Percentiles rank a stretch among this genome's conserved stretches.
These are phyloP conservation scores for Drosophila bocqueti DNA, from an alignment of 1,140 invertebrate species.

Conservation along the genomic window DNA sequence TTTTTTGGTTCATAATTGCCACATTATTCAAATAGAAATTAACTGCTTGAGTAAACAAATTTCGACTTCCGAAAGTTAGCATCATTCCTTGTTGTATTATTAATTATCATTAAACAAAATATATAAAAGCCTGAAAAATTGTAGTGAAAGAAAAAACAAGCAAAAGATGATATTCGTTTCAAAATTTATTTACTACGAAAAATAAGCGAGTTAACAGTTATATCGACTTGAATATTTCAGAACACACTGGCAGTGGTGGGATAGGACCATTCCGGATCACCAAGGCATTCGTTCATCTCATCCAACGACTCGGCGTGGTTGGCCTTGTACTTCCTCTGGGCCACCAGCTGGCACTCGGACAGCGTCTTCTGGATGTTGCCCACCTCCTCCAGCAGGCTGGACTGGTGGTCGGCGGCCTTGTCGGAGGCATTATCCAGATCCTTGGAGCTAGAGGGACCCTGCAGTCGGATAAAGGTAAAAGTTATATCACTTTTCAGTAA, in stretches of 20 bases:
- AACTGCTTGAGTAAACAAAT: too few species aligned
- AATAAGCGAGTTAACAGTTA: not conserved
- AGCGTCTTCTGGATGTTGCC: not conserved
- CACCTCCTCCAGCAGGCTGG: not conserved
- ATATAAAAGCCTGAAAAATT: too few species aligned
- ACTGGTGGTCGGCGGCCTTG: not conserved
- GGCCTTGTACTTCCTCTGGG: slow-evolving; percentile 3
- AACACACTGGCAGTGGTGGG: slow-evolving; percentile 1
- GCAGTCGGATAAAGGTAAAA: too few species aligned
- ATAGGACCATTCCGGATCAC: slow-evolving; percentile 12
- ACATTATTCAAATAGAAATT: too few species aligned
- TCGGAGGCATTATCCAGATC: not conserved
- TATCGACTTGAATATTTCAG: not conserved
- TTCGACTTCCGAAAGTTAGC: too few species aligned
- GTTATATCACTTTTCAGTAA: not conserved
- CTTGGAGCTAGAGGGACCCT: slow-evolving; percentile 4
- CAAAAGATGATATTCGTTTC: not conserved
- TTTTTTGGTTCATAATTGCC: too few species aligned
- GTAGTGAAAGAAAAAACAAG: too few species aligned
- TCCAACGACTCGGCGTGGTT: slow-evolving; percentile 6
- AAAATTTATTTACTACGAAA: not conserved
- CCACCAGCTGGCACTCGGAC: not conserved
- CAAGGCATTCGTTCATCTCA: not conserved
- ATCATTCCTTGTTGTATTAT: too few species aligned
- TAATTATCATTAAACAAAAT: too few species aligned